Base-by-base conservation (phyloP, 2,888 invertebrate genomes). In the Crocallis elinguaria region DNA sequence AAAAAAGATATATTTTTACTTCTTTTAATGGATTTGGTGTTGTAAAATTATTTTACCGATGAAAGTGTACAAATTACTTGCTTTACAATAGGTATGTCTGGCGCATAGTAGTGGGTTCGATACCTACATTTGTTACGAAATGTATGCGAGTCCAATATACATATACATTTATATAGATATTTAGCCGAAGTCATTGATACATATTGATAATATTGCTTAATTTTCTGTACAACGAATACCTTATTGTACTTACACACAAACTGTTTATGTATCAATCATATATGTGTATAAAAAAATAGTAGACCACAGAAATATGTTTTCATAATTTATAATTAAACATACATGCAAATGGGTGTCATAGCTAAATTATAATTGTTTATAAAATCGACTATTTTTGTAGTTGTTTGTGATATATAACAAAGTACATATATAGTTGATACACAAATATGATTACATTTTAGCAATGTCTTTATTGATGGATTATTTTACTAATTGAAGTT, bases 31-130 rank as follows among this genome's bases (percentile, higher is more conserved):
- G 51, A 62, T 53, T 60, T 51, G 52, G 46, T 59, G 57, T 58
- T 64, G 57, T 57, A 52, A 87, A 88, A 88, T 84, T 81, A 87
- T 84, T 83, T 49, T 80, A 83, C 84, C 78, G 84, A 82, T 84
- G 79, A 78, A 81, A 75, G 86, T 89, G 90, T 89, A 89, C 83
- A 89, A 89, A 89, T 87, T 88, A 86, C 89, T 88, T 86, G 84
- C 82, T 77, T 86, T 87, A 86, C 76, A 85, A 73, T 81, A 84
- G 77, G 74, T 80, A 79, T 76, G 71, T 78, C 77, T 81, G 85
- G 77, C 82, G 75, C 74, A 69, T 80, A 71, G 71, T 75, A 70
- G 66, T 73, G 67, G 74, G 66, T 77, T 76, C 71, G 73, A 65
- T 64, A 67, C 52, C 60, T 67, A 66, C 32, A 25, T 37, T 77